These are phyloP conservation scores for Sprattus sprattus DNA, from an alignment of 2,113 vertebrate species.

Conservation along the genomic window DNA sequence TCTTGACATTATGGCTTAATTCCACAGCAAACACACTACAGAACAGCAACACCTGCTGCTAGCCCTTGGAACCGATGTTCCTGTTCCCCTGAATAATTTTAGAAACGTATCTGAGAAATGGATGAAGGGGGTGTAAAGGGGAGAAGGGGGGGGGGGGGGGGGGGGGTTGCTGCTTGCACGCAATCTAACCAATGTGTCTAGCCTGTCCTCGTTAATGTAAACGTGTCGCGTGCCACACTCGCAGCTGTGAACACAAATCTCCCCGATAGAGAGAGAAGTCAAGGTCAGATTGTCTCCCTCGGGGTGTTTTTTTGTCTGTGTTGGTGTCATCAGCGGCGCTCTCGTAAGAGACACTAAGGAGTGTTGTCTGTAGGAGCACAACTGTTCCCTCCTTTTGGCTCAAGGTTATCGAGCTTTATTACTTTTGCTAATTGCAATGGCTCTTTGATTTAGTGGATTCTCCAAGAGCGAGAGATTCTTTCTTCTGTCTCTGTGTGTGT, in stretches of 20 bases:
- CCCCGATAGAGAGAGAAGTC: background rate
- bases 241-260: background rate
- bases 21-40: constrained; percentile 56
- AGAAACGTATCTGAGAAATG: constrained; percentile 40
- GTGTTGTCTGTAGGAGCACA: background rate
- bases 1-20: constrained; percentile 63
- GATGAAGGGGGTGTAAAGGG: background rate
- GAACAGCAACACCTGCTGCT: constrained; percentile 55
- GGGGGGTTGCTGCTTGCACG: constrained; percentile 36
- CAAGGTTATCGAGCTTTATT: constrained; percentile 32
- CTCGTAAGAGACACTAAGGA: background rate
- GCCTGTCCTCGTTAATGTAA: constrained; percentile 22
- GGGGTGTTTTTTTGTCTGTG: background rate
- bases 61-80: constrained; percentile 31
- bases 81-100: constrained; percentile 42
- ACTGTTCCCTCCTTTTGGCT: background rate
- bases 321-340: background rate
- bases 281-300: background rate
- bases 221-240: background rate
- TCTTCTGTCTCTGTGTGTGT: background rate
- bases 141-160: background rate
- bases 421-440: constrained; percentile 26
- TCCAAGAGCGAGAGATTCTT: background rate
- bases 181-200: constrained; percentile 38
- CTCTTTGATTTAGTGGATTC: constrained; percentile 25